Evolutionary conservation across 2,888 invertebrate genomes (phyloP).

Genomic region (Papilio protenor): DNA sequence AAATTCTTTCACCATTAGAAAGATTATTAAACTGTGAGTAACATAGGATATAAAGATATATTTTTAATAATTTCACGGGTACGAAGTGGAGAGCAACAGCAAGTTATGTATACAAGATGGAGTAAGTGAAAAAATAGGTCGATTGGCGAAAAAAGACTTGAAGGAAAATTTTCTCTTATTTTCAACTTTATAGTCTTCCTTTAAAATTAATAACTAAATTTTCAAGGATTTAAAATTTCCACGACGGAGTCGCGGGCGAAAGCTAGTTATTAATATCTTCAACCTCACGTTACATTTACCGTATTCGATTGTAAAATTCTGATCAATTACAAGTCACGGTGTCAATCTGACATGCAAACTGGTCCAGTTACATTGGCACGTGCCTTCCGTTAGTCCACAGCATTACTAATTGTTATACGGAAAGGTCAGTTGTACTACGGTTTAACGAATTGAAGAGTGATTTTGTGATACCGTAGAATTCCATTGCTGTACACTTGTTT

Average conservation of each 20-base stretch:
- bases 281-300: constrained; percentile 7
- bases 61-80: no score
- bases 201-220: no score
- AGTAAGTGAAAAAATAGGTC: no score
- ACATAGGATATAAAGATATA: no score
- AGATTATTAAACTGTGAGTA: no score
- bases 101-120: no score
- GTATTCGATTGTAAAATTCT: not conserved
- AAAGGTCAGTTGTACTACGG: constrained; percentile 1
- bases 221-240: no score
- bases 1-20: no score
- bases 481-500: not conserved
- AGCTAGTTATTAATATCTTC: not conserved
- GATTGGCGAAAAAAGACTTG: not conserved
- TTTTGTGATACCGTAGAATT: not conserved
- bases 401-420: constrained; percentile 34
- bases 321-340: constrained; percentile 16
- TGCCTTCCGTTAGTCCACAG: constrained; percentile 29
- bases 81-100: no score
- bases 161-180: not conserved
- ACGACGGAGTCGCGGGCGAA: not conserved
- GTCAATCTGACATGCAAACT: constrained; percentile 25
- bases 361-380: constrained; percentile 41
- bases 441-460: not conserved
- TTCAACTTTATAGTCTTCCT: no score